Base-by-base conservation (phyloP, 2,113 vertebrate genomes). In the Columba janthina region DNA sequence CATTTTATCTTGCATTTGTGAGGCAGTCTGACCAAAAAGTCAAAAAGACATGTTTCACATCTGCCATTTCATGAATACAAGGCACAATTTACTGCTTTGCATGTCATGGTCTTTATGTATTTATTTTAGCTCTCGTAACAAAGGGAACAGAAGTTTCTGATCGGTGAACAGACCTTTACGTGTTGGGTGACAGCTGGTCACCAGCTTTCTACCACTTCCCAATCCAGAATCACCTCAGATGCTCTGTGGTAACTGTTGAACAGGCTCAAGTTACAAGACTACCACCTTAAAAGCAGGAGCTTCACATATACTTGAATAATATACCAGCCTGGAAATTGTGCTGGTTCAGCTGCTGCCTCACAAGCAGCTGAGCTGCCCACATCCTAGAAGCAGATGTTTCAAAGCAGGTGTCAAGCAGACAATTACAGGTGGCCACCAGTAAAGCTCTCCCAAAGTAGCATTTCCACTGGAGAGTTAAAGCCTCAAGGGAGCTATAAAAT, bases 291-390 rank as follows among this genome's bases (percentile, higher is more conserved):
- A 91, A 85, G 83, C 64, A 34, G n/a, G 18, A 78, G 46, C 25
- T 79, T 56, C n/a, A 24, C 6, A 6, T 10, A 21, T 3, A 56
- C 20, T 78, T 64, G 58, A 88, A 51, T 67, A 66, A 58, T 19
- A 62, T 1, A 50, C 8, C 20, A 81, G 69, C 38, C 38, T n/a
- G 73, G 76, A 71, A 78, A 71, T 57, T 28, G 56, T 75, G 93
- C 90, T 90, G 73, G 32, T 80, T 94, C 93, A 88, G 93, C 91
- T 71, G 78, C 81, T 42, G 70, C 84, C 73, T 69, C 70, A 15
- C 61, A 56, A 32, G 61, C 73, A 75, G 79, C 84, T 7, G 38
- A 85, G 73, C 70, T 50, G 71, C 20, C 86, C 72, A 1, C 3
- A 56, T 13, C 24, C 2, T 3, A 69, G 50, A 42, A 83, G 60